Evolutionary conservation across 1,140 invertebrate genomes (phyloP).

Genomic region (Psilanteris sp.): DNA sequence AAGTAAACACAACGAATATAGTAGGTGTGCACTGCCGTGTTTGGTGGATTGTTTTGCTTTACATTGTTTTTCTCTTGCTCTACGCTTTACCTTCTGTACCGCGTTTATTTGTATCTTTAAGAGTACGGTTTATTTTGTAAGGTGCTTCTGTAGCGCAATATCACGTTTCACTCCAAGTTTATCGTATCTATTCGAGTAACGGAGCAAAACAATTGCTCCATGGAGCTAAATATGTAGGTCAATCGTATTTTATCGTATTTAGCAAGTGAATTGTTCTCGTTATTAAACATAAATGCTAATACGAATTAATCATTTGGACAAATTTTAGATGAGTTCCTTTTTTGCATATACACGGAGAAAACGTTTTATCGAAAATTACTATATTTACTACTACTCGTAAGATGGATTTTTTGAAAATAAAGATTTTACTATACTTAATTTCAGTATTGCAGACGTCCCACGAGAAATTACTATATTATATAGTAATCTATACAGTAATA

Average conservation of each 20-base stretch:
- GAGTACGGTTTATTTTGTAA: slow-evolving; percentile 64
- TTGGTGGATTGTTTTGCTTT: slow-evolving; percentile 61
- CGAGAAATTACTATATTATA: too few species aligned
- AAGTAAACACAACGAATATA: slow-evolving; percentile 39
- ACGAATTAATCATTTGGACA: too few species aligned
- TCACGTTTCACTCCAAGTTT: slow-evolving; percentile 55
- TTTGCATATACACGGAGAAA: too few species aligned
- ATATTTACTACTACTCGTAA: too few species aligned
- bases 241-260: slow-evolving; percentile 24
- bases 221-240: slow-evolving; percentile 45
- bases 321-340: too few species aligned
- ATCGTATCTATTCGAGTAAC: slow-evolving; percentile 42
- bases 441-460: too few species aligned
- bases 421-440: too few species aligned
- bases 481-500: too few species aligned
- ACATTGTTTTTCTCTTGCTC: slow-evolving; percentile 46
- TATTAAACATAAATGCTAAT: slow-evolving; percentile 29
- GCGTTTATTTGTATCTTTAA: slow-evolving; percentile 67
- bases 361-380: too few species aligned
- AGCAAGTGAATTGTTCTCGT: slow-evolving; percentile 23
- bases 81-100: slow-evolving; percentile 49
- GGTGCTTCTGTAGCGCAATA: slow-evolving; percentile 51
- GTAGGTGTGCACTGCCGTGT: slow-evolving; percentile 44
- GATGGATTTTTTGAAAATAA: too few species aligned
- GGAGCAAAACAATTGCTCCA: slow-evolving; percentile 27